A percentile compares a stretch with the other conserved stretches of the same genome.
Evolutionary conservation across 2,797 vertebrate species (phyloP).

Genomic region (Halcyon chelicuti): DNA sequence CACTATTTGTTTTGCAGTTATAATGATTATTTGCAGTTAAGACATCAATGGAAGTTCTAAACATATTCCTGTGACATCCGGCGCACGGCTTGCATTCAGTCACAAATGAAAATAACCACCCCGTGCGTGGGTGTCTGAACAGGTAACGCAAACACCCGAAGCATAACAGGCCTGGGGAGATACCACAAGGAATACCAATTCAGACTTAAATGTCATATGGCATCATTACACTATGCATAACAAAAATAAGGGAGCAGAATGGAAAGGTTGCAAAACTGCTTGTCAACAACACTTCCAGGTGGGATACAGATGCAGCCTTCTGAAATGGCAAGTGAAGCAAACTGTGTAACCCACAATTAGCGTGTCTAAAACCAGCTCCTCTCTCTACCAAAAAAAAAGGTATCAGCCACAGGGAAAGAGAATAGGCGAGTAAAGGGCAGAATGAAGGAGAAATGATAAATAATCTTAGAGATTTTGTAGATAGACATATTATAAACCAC

Average conservation of each 20-base stretch:
- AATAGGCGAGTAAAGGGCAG: not conserved
- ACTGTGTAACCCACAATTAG: constrained; percentile 1
- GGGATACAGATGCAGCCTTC: not conserved
- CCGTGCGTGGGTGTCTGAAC: not conserved
- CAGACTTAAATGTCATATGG: constrained; percentile 40
- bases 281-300: constrained; percentile 40
- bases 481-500: not conserved
- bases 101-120: constrained; percentile 45
- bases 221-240: not conserved
- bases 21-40: constrained; percentile 71
- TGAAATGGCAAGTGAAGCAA: constrained; percentile 18
- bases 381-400: not conserved
- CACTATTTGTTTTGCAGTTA: constrained; percentile 50
- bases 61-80: constrained; percentile 59
- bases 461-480: not conserved
- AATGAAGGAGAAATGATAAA: not conserved
- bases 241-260: constrained; percentile 22
- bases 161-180: not conserved
- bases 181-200: constrained; percentile 30
- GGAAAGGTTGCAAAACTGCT: constrained; percentile 37
- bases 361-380: not conserved
- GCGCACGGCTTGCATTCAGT: not conserved
- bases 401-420: not conserved
- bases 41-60: constrained; percentile 72
- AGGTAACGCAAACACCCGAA: constrained; percentile 8